Evolutionary conservation across 2,888 invertebrate genomes (phyloP), one percentile per base, ranked within the genome.

Genomic region (Bellardia pandia): DNA sequence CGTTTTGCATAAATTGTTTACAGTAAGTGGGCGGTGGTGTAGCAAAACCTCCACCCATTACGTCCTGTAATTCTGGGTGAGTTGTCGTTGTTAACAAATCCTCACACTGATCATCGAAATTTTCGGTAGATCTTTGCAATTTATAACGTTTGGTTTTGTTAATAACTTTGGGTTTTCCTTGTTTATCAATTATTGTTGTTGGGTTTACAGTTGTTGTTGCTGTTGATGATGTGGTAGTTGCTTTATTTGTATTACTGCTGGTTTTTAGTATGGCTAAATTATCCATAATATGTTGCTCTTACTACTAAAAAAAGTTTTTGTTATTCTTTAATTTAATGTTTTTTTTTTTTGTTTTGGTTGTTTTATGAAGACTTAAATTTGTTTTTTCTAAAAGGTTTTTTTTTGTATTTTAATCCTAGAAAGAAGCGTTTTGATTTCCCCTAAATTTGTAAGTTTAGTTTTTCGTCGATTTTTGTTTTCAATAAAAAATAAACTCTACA

Each of bases 31-130:
- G 88, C 88, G 91, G 91, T 58, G 91, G 91, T 89, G 91, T 91
- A 89, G 90, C 90, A 91, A 92, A 92, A 89, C 93, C 92, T 90
- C 93, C 93, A 91, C 93, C 93, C 93, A 93, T 93, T 91, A 93
- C 93, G 92, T 89, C 75, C 23, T 48, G 82, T 85, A 88, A 82
- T 77, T 86, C 88, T 72, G 37, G 86, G 68, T 76, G 88, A 2
- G 37, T 33, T 14, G n/a, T 37, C 3, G 40, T 45, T 2, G 33
- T 45, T 45, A 75, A 37, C 5, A 72, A 64, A 58, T 53, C n/a
- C 60, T 78, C 82, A 66, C 48, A 72, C 51, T 33, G 68, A 40
- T 80, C 84, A 74, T 84, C 83, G 60, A 79, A 56, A 72, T 82
- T 85, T 71, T 88, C 82, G 1, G 74, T 82, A 33, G 85, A 86